phyloP scores from a whole-genome alignment of 2,113 vertebrate species.

The Sclerurus mexicanus region DNA sequence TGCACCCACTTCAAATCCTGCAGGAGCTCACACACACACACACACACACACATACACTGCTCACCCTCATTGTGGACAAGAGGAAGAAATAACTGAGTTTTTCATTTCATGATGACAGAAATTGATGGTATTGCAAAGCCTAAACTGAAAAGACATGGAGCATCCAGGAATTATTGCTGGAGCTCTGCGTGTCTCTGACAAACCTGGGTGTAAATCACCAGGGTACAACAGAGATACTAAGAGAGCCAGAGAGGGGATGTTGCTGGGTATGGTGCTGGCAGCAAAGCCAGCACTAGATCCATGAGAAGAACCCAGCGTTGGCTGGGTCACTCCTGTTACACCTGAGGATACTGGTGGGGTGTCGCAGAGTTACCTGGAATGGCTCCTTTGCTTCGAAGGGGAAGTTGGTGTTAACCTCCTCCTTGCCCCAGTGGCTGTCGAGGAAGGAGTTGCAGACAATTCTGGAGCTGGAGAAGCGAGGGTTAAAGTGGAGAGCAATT shows the following conservation, averaged over 20 bases:
- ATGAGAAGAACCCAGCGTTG: not conserved
- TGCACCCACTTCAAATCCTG: not conserved
- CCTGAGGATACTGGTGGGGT: rapidly evolving
- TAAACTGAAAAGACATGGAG: not conserved
- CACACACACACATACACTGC: not conserved
- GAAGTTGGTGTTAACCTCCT: constrained; percentile 72
- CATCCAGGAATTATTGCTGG: not conserved
- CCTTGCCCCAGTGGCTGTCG: constrained; percentile 74
- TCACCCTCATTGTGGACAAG: not conserved
- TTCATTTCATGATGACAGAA: not conserved
- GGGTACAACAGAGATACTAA: not conserved
- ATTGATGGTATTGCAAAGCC: not conserved
- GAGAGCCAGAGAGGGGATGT: not conserved
- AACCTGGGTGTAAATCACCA: not conserved
- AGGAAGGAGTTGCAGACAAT: constrained; percentile 79
- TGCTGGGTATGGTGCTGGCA: not conserved
- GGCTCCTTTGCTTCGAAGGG: constrained; percentile 72
- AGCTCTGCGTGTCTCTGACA: not conserved
- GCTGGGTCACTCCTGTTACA: not conserved
- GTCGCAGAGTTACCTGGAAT: constrained; percentile 73
- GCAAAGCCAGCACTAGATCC: not conserved
- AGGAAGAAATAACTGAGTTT: not conserved
- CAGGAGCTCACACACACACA: not conserved
- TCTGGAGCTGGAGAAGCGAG: constrained; percentile 72
- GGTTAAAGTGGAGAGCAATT: constrained; percentile 81